A percentile compares a stretch with the other conserved stretches of the same genome.
Evolutionary conservation across 2,888 invertebrate genomes (phyloP).

Genomic region (Thereva nobilitata): DNA sequence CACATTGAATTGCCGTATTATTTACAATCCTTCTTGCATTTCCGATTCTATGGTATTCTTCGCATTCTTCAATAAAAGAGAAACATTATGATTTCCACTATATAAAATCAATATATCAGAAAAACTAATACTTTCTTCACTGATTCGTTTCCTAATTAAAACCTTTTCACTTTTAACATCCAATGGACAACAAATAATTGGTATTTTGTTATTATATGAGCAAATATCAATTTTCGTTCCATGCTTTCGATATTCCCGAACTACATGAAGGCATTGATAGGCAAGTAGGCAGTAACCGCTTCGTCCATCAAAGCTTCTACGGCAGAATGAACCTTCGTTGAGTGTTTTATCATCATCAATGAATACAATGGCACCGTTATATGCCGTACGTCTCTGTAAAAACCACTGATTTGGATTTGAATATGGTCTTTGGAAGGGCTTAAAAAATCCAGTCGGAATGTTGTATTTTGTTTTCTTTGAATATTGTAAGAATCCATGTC

Average conservation of each 20-base stretch:
- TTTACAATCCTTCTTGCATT: constrained; percentile 11
- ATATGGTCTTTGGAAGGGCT: too few relatives aligned
- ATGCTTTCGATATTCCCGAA: constrained; percentile 51
- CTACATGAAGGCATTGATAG: constrained; percentile 52
- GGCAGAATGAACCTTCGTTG: constrained; percentile 53
- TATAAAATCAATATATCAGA: not conserved
- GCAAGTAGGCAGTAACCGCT: constrained; percentile 55
- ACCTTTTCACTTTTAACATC: constrained; percentile 47
- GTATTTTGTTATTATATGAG: constrained; percentile 49
- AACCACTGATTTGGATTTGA: too few relatives aligned
- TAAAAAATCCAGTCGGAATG: too few relatives aligned
- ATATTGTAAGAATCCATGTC: too few relatives aligned
- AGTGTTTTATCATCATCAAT: not conserved
- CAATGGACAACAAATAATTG: constrained; percentile 57
- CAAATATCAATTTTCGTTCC: constrained; percentile 52
- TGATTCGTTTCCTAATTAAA: constrained; percentile 45
- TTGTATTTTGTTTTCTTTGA: too few relatives aligned
- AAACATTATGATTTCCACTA: not conserved
- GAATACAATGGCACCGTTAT: not conserved
- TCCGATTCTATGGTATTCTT: constrained; percentile 57
- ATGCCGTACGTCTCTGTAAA: constrained; percentile 42
- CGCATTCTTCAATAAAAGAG: constrained; percentile 58
- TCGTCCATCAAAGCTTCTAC: constrained; percentile 53
- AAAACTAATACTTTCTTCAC: constrained; percentile 50
- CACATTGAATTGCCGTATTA: constrained; percentile 47